These are phyloP conservation scores for Sicus ferrugineus DNA, from an alignment of 2,888 invertebrate species.

Conservation along the genomic window DNA sequence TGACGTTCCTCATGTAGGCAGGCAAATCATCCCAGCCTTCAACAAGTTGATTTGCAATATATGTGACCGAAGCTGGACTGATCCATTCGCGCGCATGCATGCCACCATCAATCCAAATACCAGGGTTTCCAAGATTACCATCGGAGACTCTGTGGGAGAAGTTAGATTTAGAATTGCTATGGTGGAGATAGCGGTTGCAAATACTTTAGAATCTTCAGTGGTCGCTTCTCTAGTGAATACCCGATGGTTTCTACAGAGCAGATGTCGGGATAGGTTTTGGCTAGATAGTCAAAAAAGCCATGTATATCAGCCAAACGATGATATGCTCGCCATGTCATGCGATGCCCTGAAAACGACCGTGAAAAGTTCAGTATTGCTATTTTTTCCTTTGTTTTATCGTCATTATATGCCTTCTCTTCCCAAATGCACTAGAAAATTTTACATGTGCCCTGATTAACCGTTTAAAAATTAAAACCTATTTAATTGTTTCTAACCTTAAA, in stretches of 20 bases:
- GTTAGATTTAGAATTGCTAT: not conserved
- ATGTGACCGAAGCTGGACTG: slow-evolving; percentile 80
- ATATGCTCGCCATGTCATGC: slow-evolving; percentile 81
- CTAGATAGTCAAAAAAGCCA: slow-evolving; percentile 76
- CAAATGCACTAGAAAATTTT: too few relatives aligned
- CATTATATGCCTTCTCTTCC: too few relatives aligned
- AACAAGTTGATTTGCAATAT: slow-evolving; percentile 75
- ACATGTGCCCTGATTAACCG: too few relatives aligned
- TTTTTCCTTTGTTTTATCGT: not conserved
- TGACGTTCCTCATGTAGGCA: slow-evolving; percentile 76
- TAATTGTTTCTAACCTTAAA: too few relatives aligned
- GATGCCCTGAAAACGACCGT: slow-evolving; percentile 56
- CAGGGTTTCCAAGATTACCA: slow-evolving; percentile 69
- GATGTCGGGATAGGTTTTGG: slow-evolving; percentile 74
- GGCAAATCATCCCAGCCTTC: slow-evolving; percentile 74
- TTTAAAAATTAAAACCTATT: too few relatives aligned
- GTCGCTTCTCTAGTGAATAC: slow-evolving; percentile 75
- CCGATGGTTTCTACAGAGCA: slow-evolving; percentile 80
- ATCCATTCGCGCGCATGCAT: slow-evolving; percentile 94
- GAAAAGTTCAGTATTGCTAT: not conserved
- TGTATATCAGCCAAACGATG: slow-evolving; percentile 76
- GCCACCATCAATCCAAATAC: slow-evolving; percentile 79
- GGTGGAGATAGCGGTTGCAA: slow-evolving; percentile 29
- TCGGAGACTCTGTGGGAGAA: slow-evolving; percentile 71
- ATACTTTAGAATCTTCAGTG: slow-evolving; percentile 72